Base-by-base conservation (phyloP, 2,113 vertebrate species). In the Pipra filicauda region DNA sequence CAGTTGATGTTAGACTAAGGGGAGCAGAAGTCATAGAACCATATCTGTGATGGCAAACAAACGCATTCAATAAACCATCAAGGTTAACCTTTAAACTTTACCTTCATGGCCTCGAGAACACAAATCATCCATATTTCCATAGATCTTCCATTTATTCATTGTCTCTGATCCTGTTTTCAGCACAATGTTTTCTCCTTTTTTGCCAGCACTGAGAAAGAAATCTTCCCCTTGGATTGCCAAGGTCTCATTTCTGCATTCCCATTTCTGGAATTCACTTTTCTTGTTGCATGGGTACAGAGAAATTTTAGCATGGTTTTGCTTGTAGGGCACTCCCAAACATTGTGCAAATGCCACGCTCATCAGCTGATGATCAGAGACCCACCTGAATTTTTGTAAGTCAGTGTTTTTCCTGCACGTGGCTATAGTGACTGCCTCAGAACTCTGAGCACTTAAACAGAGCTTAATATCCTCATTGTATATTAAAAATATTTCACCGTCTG, bases 201-300 rank as follows among this genome's bases (percentile, higher is more conserved):
- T 98, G 16, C 98, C 98, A 90, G 98, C 98, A 96, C 98, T 99
- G 71, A 99, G 97, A 97, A 98, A 98, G n/a, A 99, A 96, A 15
- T 97, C 97, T 91, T 98, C 96, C 74, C 97, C 97, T 85, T 97
- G 97, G n/a, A 99, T 96, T 33, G 98, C 98, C 76, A 99, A 97
- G 4, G 98, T 98, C 11, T 98, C 98, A 15, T 99, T 99, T 96
- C 98, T 99, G 96, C 99, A 99, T 52, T 98, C 98, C 99, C 99
- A 99, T 43, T 98, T 98, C 90, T 99, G 99, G 23, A 99, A 88
- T 22, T 96, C 76, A n/a, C 79, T 99, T 37, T 67, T 97, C 12
- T 98, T 97, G 39, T 99, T 97, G 28, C 99, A 99, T 28, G 98
- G 97, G 39, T 97, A 98, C 28, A 99, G 94, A 49, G 97, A 88